phyloP scores from a whole-genome alignment of 2,113 vertebrate genomes.

The Raja brachyura region DNA sequence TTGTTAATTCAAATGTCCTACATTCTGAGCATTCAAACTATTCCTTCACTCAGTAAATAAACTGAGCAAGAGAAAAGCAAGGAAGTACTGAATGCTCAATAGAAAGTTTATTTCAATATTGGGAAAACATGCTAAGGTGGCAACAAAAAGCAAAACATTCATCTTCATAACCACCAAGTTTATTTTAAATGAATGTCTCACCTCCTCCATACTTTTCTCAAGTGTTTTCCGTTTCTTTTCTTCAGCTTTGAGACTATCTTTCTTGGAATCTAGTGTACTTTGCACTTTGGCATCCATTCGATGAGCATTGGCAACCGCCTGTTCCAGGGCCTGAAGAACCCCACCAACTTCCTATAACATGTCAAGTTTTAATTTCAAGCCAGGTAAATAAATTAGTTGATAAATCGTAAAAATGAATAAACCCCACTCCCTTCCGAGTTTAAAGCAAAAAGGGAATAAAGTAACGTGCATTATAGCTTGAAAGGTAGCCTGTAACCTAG shows the following conservation, averaged over 20 bases:
- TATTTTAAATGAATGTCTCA: slow-evolving; percentile 45
- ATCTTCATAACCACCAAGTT: neutral
- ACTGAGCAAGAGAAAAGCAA: neutral
- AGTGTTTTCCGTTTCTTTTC: slow-evolving; percentile 69
- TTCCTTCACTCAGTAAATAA: neutral
- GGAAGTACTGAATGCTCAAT: neutral
- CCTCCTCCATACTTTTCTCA: slow-evolving; percentile 76
- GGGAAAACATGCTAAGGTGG: neutral
- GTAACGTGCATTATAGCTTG: neutral
- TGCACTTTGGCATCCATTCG: slow-evolving; percentile 70
- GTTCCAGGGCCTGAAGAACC: slow-evolving; percentile 65
- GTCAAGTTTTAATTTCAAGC: neutral
- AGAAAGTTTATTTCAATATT: neutral
- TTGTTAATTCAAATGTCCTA: neutral
- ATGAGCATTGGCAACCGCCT: slow-evolving; percentile 67
- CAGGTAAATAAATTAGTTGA: neutral
- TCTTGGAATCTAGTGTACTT: slow-evolving; percentile 79
- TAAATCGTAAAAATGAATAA: too few relatives aligned
- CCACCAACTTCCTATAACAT: slow-evolving; percentile 65
- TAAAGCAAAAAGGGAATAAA: neutral
- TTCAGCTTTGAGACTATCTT: slow-evolving; percentile 77
- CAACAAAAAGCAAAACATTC: neutral
- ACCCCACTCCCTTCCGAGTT: too few relatives aligned
- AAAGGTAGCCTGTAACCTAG: neutral
- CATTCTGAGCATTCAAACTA: neutral